A percentile compares a stretch with the other conserved stretches of the same genome.
Evolutionary conservation across 2,888 invertebrate genomes (phyloP).

Genomic region (Drosophila rubida): DNA sequence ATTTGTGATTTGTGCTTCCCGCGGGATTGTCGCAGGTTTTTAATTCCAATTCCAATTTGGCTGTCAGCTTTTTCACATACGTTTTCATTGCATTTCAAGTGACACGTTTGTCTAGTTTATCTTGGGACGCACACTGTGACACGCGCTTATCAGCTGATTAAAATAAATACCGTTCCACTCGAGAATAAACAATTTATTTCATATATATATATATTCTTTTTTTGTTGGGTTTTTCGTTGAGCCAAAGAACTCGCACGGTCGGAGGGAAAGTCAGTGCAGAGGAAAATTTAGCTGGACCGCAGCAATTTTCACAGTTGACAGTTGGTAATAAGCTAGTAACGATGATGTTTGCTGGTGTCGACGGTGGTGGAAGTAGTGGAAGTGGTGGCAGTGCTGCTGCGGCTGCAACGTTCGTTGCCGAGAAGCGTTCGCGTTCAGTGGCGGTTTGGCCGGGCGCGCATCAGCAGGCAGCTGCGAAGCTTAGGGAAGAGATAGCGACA

Average conservation of each 20-base stretch:
- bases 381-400: conserved; percentile 8
- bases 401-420: conserved; percentile 36
- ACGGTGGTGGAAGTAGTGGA: conserved; percentile 10
- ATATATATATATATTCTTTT: not conserved
- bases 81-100: conserved; percentile 34
- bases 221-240: not conserved
- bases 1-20: conserved; percentile 18
- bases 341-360: conserved; percentile 27
- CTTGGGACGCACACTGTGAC: conserved; percentile 26
- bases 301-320: conserved; percentile 22
- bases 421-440: conserved; percentile 22
- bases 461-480: conserved; percentile 33
- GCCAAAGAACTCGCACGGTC: conserved; percentile 5
- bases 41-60: not conserved
- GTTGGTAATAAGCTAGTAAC: conserved; percentile 35
- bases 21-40: not conserved
- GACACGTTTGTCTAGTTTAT: conserved; percentile 39
- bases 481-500: conserved; percentile 31
- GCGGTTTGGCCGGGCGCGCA: conserved; percentile 32
- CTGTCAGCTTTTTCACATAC: conserved; percentile 9
- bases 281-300: conserved; percentile 14
- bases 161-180: conserved; percentile 35
- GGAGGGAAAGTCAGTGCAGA: conserved; percentile 25
- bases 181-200: conserved; percentile 6
- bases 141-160: conserved; percentile 56